Conservation (phyloP, 2,888 invertebrate species). For the Mythimna albipuncta region DNA sequence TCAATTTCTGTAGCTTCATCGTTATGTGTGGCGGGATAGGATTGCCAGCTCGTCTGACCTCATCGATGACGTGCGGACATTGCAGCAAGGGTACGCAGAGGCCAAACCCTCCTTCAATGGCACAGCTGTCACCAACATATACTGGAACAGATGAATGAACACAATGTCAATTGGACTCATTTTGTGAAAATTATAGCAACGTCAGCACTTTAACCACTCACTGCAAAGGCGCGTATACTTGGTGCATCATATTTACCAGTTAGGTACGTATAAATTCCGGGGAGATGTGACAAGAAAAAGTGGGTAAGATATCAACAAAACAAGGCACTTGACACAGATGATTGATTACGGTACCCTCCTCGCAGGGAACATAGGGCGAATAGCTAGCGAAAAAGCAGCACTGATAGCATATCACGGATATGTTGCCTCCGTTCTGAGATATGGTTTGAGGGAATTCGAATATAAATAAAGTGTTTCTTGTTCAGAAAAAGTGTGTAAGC, state of each 20-base stretch:
- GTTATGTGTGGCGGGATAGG: slow-evolving; percentile 76
- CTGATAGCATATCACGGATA: no score
- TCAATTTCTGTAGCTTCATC: slow-evolving; percentile 71
- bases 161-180: not conserved
- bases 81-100: slow-evolving; percentile 70
- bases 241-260: no score
- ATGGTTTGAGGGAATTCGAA: no score
- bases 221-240: no score
- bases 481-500: no score
- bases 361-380: no score
- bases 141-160: slow-evolving; percentile 57
- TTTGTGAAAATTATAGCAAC: not conserved
- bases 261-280: no score
- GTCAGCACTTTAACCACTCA: not conserved
- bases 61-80: slow-evolving; percentile 72
- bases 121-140: slow-evolving; percentile 70
- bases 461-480: no score
- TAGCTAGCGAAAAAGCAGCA: no score
- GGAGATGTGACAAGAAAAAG: not conserved
- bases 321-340: not conserved
- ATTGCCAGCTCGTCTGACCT: slow-evolving; percentile 74
- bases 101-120: slow-evolving; percentile 62
- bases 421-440: no score
- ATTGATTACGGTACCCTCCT: not conserved
- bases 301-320: slow-evolving; percentile 20